Conservation (phyloP, 2,797 vertebrate species). For the Aselliscus stoliczkanus region DNA sequence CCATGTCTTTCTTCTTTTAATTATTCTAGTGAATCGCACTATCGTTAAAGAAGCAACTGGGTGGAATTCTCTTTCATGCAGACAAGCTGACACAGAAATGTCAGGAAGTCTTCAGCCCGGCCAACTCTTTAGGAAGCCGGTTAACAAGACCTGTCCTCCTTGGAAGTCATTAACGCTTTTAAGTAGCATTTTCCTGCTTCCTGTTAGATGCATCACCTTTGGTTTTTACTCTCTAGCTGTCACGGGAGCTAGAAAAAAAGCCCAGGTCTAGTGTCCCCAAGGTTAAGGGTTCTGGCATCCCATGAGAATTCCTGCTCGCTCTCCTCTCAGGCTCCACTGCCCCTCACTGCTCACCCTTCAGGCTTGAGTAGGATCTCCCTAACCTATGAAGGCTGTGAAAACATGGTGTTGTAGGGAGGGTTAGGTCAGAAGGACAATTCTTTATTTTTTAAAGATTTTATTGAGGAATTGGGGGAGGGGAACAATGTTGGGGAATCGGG, state of each 20-base stretch:
- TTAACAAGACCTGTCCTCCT: neutral
- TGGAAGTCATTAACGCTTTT: neutral
- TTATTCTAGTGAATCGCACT: neutral
- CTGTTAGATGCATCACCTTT: neutral
- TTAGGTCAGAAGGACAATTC: rapidly evolving
- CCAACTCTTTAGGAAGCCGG: neutral
- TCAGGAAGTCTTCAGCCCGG: neutral
- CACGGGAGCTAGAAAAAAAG: rapidly evolving
- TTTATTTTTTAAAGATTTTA: no score
- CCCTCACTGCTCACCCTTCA: neutral
- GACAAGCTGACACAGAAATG: neutral
- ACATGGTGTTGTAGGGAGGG: no score
- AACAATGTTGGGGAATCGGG: no score
- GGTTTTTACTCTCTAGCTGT: neutral
- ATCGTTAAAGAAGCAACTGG: neutral
- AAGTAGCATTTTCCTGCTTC: no score
- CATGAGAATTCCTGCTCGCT: rapidly evolving
- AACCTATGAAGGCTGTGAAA: neutral
- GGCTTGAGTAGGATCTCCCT: no score
- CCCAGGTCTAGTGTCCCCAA: neutral
- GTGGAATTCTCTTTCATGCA: neutral
- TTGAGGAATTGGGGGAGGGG: no score
- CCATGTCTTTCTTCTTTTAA: neutral
- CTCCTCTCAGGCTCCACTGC: no score
- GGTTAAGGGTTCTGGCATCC: neutral